Evolutionary conservation across 2,888 invertebrate genomes (phyloP).

Genomic region (Sussaba pulchella): DNA sequence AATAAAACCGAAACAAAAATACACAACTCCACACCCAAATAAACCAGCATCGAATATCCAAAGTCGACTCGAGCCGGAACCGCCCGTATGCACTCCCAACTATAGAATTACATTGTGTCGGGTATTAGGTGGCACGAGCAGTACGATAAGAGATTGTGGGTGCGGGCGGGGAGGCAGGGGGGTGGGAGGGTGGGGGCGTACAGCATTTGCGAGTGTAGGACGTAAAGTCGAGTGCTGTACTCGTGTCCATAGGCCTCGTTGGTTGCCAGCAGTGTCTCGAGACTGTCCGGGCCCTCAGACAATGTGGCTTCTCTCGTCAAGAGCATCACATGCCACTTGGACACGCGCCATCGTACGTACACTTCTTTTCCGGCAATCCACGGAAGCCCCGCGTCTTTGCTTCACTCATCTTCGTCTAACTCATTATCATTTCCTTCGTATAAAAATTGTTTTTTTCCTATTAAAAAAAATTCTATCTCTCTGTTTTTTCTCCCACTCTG

Average conservation of each 20-base stretch:
- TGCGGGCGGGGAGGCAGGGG: not conserved
- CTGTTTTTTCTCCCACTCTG: not conserved
- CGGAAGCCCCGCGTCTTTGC: slow-evolving; percentile 71
- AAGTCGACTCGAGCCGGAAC: not conserved
- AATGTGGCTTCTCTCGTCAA: slow-evolving; percentile 71
- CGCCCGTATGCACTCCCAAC: not conserved
- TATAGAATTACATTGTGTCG: slow-evolving; percentile 40
- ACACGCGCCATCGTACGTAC: slow-evolving; percentile 79
- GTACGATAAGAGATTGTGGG: slow-evolving; percentile 12
- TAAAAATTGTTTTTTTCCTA: slow-evolving; percentile 9
- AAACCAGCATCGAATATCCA: no score
- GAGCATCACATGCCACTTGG: slow-evolving; percentile 81
- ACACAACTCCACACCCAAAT: no score
- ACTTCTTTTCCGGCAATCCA: slow-evolving; percentile 10
- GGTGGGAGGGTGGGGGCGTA: no score
- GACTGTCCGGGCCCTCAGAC: slow-evolving; percentile 71
- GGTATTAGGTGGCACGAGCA: slow-evolving; percentile 33
- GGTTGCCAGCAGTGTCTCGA: slow-evolving; percentile 62
- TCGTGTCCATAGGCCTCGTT: slow-evolving; percentile 25
- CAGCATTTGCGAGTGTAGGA: slow-evolving; percentile 18
- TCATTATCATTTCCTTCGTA: not conserved
- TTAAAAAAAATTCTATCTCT: no score
- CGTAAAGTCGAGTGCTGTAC: slow-evolving; percentile 37
- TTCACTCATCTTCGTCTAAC: slow-evolving; percentile 15
- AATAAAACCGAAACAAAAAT: no score